These are phyloP conservation scores for Ganaspis brasiliensis DNA, from an alignment of 2,888 invertebrate genomes.

Conservation along the genomic window DNA sequence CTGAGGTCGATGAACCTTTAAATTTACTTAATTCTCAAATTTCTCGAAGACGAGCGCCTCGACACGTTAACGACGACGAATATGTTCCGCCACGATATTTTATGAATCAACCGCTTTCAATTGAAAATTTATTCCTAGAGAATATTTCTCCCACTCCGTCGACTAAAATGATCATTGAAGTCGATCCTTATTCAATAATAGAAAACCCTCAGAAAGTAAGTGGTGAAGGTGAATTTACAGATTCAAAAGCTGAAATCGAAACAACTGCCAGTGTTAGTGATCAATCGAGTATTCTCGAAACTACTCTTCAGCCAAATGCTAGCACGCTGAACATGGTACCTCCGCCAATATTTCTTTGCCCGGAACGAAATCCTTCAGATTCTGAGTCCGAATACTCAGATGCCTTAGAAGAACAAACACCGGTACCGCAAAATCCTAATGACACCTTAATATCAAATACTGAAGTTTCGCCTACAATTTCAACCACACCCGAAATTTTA, in stretches of 20 bases:
- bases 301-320: background rate
- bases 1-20: no score
- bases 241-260: background rate
- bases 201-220: background rate
- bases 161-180: background rate
- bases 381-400: background rate
- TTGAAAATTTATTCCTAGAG: background rate
- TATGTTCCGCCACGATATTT: background rate
- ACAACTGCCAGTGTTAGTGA: background rate
- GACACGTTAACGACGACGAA: background rate
- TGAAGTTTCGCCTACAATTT: background rate
- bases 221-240: background rate
- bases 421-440: background rate
- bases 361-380: background rate
- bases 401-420: background rate
- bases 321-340: background rate
- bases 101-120: background rate
- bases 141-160: background rate
- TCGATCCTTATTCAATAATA: background rate
- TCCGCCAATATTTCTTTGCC: background rate
- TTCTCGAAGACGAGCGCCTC: no score
- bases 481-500: background rate
- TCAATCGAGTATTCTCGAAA: background rate
- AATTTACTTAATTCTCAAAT: no score
- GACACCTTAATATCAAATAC: background rate